Conservation (phyloP, 1,140 invertebrate species). For the Drosophila virilis region DNA sequence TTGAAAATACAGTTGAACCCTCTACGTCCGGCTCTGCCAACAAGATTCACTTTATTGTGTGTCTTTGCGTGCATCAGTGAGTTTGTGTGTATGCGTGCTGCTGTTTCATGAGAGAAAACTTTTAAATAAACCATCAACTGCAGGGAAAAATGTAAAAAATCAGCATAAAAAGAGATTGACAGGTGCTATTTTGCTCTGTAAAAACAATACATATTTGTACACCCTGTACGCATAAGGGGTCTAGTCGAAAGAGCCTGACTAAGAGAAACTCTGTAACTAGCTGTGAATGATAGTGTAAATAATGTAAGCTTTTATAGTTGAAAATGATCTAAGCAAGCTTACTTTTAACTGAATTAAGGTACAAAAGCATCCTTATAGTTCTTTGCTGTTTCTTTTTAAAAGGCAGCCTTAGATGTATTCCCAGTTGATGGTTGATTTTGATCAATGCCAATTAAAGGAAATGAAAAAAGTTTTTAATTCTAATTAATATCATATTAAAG, state of each 20-base stretch:
- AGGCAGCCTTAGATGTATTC: slow-evolving; percentile 43
- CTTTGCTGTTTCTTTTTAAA: too few species aligned
- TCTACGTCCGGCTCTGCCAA: slow-evolving; percentile 13
- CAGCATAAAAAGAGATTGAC: slow-evolving; percentile 35
- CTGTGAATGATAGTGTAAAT: too few species aligned
- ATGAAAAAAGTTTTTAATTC: slow-evolving; percentile 56
- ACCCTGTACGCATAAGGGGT: background rate
- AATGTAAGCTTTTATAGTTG: too few species aligned
- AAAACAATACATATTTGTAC: slow-evolving; percentile 1
- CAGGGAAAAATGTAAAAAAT: slow-evolving; percentile 27
- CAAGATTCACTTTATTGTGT: slow-evolving; percentile 40
- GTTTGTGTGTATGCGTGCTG: background rate
- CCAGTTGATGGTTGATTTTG: slow-evolving; percentile 54
- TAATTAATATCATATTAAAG: slow-evolving; percentile 76
- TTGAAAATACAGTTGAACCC: slow-evolving; percentile 34
- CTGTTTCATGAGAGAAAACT: slow-evolving; percentile 4
- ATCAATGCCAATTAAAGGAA: slow-evolving; percentile 36
- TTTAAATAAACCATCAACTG: slow-evolving; percentile 59
- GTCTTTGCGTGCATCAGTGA: background rate
- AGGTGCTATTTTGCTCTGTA: slow-evolving; percentile 1
- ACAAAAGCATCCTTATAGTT: too few species aligned
- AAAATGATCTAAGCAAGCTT: too few species aligned
- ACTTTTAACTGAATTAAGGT: too few species aligned
- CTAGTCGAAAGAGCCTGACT: background rate
- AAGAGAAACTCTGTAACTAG: background rate